A percentile compares a stretch with the other conserved stretches of the same genome.
Evolutionary conservation across 1,140 invertebrate species (phyloP).

Genomic region (Arion vulgaris): DNA sequence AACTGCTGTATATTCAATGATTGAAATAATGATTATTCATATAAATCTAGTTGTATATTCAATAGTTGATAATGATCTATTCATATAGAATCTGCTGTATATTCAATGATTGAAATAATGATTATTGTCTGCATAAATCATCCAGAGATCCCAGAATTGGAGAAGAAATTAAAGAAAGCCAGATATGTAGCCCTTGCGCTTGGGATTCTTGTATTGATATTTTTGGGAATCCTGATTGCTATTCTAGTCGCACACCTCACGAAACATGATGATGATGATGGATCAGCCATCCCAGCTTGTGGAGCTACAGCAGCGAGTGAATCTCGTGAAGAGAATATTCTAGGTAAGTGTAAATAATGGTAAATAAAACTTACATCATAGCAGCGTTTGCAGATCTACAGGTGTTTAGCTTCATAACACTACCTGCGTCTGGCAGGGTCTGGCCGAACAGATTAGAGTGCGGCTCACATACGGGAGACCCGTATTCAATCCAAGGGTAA

Average conservation of each 20-base stretch:
- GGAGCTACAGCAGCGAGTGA: neutral
- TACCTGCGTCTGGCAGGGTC: too few relatives aligned
- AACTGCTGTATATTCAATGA: too few relatives aligned
- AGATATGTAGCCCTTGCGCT: neutral
- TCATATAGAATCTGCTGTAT: too few relatives aligned
- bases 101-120: neutral
- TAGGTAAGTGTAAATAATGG: neutral
- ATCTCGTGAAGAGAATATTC: neutral
- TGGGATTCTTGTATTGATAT: neutral
- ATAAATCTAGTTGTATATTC: too few relatives aligned
- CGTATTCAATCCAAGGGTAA: too few relatives aligned
- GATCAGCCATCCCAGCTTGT: neutral
- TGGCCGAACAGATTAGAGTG: too few relatives aligned
- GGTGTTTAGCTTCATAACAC: too few relatives aligned
- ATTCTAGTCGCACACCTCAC: neutral
- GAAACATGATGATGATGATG: neutral
- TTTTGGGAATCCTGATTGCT: constrained; percentile 10
- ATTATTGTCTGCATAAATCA: neutral
- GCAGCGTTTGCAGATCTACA: too few relatives aligned
- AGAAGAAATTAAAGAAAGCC: neutral
- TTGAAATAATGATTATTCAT: too few relatives aligned
- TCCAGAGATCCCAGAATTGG: neutral
- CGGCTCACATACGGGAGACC: too few relatives aligned
- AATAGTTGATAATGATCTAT: too few relatives aligned
- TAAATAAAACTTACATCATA: too few relatives aligned